phyloP scores from a whole-genome alignment of 1,140 invertebrate species.

The Ceratosolen solmsi region DNA sequence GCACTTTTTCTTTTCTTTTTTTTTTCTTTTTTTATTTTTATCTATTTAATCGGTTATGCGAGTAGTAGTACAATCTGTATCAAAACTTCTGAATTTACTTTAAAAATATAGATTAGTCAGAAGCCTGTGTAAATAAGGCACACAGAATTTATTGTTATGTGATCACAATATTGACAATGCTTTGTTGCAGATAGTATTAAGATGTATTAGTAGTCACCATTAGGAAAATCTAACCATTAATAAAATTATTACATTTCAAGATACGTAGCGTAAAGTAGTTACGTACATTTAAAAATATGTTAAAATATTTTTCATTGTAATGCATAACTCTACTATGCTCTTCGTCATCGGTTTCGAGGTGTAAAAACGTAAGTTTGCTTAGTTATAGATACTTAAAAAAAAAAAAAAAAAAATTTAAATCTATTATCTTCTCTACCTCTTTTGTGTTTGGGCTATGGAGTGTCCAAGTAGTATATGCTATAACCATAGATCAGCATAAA shows the following conservation, averaged over 20 bases:
- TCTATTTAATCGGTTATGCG: slow-evolving; percentile 25
- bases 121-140: slow-evolving; percentile 59
- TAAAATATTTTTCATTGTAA: slow-evolving; percentile 26
- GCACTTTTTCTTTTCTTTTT: slow-evolving; percentile 29
- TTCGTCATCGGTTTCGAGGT: slow-evolving; percentile 17
- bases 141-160: slow-evolving; percentile 54
- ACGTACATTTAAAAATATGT: slow-evolving; percentile 29
- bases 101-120: slow-evolving; percentile 47
- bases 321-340: slow-evolving; percentile 37
- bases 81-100: slow-evolving; percentile 28
- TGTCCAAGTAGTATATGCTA: not conserved
- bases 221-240: slow-evolving; percentile 31
- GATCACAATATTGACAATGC: slow-evolving; percentile 51
- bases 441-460: not conserved
- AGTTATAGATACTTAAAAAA: not conserved
- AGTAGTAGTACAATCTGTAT: no score
- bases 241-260: slow-evolving; percentile 26
- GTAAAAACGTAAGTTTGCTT: slow-evolving; percentile 13
- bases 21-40: not conserved
- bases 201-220: slow-evolving; percentile 39
- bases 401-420: not conserved
- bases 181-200: slow-evolving; percentile 28
- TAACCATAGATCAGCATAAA: slow-evolving; percentile 1
- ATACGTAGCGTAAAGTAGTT: slow-evolving; percentile 17
- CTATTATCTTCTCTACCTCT: slow-evolving; percentile 18